phyloP scores from a whole-genome alignment of 2,888 invertebrate species.

The Chalcis sispes region DNA sequence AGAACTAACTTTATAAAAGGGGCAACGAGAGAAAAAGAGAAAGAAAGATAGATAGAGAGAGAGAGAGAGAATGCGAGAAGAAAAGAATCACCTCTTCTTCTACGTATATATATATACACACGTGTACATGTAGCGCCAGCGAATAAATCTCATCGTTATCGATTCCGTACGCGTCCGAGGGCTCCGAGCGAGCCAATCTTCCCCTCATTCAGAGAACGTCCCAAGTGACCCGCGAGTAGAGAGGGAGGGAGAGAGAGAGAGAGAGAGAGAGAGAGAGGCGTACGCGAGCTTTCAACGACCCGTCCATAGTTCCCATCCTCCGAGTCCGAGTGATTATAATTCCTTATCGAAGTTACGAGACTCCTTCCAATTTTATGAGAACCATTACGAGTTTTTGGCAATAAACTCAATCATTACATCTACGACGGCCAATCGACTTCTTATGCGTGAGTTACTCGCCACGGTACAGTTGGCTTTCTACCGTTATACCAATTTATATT shows the following conservation, averaged over 20 bases:
- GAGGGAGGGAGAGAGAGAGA: too few relatives aligned
- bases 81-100: too few relatives aligned
- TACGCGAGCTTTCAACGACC: slow-evolving; percentile 11
- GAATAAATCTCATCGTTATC: slow-evolving; percentile 22
- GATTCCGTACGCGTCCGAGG: not conserved
- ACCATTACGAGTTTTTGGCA: slow-evolving; percentile 32
- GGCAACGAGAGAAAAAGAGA: not conserved
- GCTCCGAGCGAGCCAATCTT: too few relatives aligned
- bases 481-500: too few relatives aligned
- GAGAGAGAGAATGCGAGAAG: too few relatives aligned
- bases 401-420: slow-evolving; percentile 38
- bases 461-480: too few relatives aligned
- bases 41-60: too few relatives aligned
- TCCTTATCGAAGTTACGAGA: slow-evolving; percentile 24
- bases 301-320: not conserved
- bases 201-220: not conserved
- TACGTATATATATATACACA: too few relatives aligned
- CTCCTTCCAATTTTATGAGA: slow-evolving; percentile 25
- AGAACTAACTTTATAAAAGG: not conserved
- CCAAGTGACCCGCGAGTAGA: too few relatives aligned
- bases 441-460: too few relatives aligned
- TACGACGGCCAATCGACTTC: slow-evolving; percentile 29
- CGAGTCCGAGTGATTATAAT: slow-evolving; percentile 25
- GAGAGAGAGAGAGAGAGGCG: too few relatives aligned
- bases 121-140: not conserved